Percentiles rank a stretch among this genome's conserved stretches.
phyloP scores from a whole-genome alignment of 1,140 invertebrate species.

The Cydia pomonella region DNA sequence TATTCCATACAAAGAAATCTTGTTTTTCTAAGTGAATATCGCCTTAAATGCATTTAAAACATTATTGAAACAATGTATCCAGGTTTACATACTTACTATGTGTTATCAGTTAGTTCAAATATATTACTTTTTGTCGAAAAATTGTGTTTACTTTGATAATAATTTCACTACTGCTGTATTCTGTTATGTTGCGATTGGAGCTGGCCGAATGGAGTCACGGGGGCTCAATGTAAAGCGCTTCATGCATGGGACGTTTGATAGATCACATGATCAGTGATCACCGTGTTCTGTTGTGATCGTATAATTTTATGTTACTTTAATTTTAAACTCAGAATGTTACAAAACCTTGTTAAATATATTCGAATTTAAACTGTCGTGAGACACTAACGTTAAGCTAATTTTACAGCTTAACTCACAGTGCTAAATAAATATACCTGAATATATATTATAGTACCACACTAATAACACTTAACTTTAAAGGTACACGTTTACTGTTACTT shows the following conservation, averaged over 20 bases:
- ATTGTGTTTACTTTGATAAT: neutral
- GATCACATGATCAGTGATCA: slow-evolving; percentile 5
- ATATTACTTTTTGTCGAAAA: neutral
- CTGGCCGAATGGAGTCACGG: slow-evolving; percentile 39
- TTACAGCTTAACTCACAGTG: too few species aligned
- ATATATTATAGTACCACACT: too few species aligned
- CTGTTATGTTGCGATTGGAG: neutral
- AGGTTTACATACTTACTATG: neutral
- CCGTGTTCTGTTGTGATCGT: too few species aligned
- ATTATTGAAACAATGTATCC: neutral
- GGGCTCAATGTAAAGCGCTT: slow-evolving; percentile 42
- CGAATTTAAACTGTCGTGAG: too few species aligned
- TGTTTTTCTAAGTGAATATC: neutral
- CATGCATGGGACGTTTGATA: slow-evolving; percentile 36
- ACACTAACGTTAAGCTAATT: too few species aligned
- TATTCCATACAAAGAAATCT: neutral
- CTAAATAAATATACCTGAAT: too few species aligned
- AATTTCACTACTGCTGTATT: neutral
- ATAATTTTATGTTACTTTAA: too few species aligned
- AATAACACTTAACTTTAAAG: too few species aligned
- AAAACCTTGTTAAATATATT: too few species aligned
- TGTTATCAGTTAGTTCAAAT: neutral
- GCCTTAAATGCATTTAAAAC: neutral
- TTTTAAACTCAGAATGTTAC: too few species aligned
- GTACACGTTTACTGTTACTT: too few species aligned